Evolutionary conservation across 2,888 invertebrate genomes (phyloP).

Genomic region (Vesta saturnalis): DNA sequence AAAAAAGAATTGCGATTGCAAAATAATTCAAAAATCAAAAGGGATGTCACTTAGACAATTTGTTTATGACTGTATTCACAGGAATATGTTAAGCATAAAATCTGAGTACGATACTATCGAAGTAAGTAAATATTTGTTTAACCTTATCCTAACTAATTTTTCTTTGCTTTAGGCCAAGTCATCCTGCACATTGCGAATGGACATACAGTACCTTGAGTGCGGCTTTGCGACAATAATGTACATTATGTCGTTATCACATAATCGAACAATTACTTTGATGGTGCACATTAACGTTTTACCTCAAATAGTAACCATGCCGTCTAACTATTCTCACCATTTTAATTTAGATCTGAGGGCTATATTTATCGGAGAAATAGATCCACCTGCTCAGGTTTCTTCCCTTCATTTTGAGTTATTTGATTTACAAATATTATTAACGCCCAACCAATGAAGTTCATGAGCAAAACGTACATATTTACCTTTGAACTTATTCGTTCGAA

Average conservation of each 20-base stretch:
- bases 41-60: conserved; percentile 51
- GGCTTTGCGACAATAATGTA: conserved; percentile 56
- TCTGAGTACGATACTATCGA: conserved; percentile 51
- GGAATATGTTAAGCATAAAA: conserved; percentile 51
- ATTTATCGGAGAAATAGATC: conserved; percentile 54
- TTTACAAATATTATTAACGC: too few relatives aligned
- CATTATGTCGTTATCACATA: conserved; percentile 54
- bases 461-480: too few relatives aligned
- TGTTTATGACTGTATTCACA: conserved; percentile 57
- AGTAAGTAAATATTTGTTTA: conserved; percentile 50
- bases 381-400: conserved; percentile 38
- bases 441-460: too few relatives aligned
- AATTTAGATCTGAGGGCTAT: conserved; percentile 49
- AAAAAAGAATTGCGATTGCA: conserved; percentile 56
- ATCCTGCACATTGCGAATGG: conserved; percentile 51
- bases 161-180: conserved; percentile 47
- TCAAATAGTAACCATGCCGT: conserved; percentile 39
- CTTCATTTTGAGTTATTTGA: too few relatives aligned
- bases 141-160: background rate
- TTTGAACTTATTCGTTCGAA: too few relatives aligned
- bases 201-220: conserved; percentile 52
- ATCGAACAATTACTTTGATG: conserved; percentile 51
- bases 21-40: conserved; percentile 44
- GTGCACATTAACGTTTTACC: conserved; percentile 51
- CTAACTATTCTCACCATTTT: conserved; percentile 42